Evolutionary conservation across 2,888 invertebrate species (phyloP), one percentile per base, ranked within the genome.

Genomic region (Sesamia inferens): DNA sequence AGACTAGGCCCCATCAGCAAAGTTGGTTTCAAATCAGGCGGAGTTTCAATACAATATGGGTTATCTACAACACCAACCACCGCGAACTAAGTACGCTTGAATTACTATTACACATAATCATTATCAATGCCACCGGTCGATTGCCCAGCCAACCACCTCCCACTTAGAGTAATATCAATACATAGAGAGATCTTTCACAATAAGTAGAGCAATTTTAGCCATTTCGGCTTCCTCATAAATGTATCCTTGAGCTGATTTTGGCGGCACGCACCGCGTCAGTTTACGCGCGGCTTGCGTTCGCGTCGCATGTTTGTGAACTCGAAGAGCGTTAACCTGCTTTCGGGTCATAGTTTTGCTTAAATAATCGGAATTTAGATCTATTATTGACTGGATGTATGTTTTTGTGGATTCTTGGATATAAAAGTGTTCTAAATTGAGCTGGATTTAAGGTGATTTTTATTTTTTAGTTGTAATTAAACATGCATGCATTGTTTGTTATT

Each of bases 211-310:
- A 76, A 83, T 70, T 71, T 79, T 71, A 74, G 67, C 68, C 55
- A 81, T 81, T 85, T 83, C 39, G 61, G 75, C 72, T 74, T 78
- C 77, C 81, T 80, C 80, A 74, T 31, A 62, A 64, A 55, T 11
- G 48, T 68, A 81, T 72, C 82, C 86, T 86, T 86, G 84, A 75
- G 64, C 79, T 63, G 63, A 86, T 69, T 84, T 65, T 24, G 63
- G 74, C 55, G 61, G 31, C 31, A 31, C 31, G 68, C n/a, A 44
- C 54, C 65, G 61, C 31, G 48, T 65, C 65, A 78, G 78, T 84
- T 44, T 31, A 51, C 2, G 61, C 61, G 58, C 63, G 72, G 16
- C 55, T 44, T 8, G 66, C 55, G 76, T 44, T 16, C 47, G 59
- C 57, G 42, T 42, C 64, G 48, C 68, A 69, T 62, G 77, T 42